Evolutionary conservation across 2,888 invertebrate genomes (phyloP).

Genomic region (Drosophila pseudotalamancana): DNA sequence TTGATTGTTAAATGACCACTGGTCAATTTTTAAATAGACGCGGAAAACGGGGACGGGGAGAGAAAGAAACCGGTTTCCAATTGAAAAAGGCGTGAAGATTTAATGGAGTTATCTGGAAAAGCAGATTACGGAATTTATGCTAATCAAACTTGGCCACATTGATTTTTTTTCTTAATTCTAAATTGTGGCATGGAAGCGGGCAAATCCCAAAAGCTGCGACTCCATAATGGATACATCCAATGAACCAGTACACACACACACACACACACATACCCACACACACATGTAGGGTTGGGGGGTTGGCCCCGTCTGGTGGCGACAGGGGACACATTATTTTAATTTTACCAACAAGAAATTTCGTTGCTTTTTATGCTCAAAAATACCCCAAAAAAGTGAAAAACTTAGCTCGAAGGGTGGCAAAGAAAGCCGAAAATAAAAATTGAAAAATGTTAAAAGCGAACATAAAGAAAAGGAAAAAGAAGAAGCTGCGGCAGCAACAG

Average conservation of each 20-base stretch:
- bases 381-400: constrained; percentile 50
- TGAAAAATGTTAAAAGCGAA: constrained; percentile 66
- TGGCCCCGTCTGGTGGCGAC: constrained; percentile 77
- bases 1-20: constrained; percentile 47
- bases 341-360: constrained; percentile 60
- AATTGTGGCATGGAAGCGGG: constrained; percentile 41
- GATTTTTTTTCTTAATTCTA: constrained; percentile 16
- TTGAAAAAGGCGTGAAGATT: constrained; percentile 24
- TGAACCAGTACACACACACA: constrained; percentile 6
- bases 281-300: background rate
- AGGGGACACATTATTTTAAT: constrained; percentile 83
- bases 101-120: background rate
- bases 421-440: constrained; percentile 39
- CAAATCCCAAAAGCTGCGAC: constrained; percentile 20
- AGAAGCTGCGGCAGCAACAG: constrained; percentile 33
- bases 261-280: background rate
- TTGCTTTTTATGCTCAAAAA: constrained; percentile 59
- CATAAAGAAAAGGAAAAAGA: constrained; percentile 6
- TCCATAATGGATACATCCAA: constrained; percentile 22
- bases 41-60: too few relatives aligned
- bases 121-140: background rate
- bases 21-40: constrained; percentile 33
- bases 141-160: constrained; percentile 20
- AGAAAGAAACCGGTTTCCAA: constrained; percentile 29
- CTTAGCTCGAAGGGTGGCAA: constrained; percentile 63